A percentile compares a stretch with the other conserved stretches of the same genome.
phyloP scores from a whole-genome alignment of 2,113 vertebrate genomes.

The Cebus imitator region DNA sequence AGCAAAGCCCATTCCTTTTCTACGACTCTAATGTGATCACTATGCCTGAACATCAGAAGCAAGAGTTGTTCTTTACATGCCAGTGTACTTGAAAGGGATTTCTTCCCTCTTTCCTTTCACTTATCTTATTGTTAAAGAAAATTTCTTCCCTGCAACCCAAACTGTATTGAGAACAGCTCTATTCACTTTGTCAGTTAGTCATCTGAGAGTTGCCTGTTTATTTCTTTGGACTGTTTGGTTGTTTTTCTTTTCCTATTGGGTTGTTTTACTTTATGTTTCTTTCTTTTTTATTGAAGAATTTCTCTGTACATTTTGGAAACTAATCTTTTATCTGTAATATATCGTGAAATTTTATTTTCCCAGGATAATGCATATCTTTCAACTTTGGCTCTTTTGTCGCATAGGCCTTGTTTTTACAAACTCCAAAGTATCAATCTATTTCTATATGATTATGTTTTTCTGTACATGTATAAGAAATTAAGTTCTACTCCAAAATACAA shows the following conservation, averaged over 20 bases:
- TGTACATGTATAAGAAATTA: neutral
- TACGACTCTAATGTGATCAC: no score
- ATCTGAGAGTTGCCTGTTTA: neutral
- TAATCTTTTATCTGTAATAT: neutral
- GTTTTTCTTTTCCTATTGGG: neutral
- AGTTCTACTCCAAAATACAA: neutral
- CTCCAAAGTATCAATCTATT: neutral
- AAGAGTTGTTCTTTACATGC: no score
- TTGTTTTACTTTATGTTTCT: neutral
- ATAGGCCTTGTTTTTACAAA: constrained; percentile 12
- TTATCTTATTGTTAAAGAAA: no score
- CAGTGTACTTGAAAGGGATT: no score
- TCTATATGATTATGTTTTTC: neutral
- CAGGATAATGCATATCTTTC: neutral
- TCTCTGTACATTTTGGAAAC: neutral
- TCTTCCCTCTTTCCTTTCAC: no score
- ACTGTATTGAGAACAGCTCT: neutral
- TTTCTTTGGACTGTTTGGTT: neutral
- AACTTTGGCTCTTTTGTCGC: neutral
- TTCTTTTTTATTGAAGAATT: neutral
- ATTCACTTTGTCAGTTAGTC: neutral
- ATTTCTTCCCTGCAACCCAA: neutral
- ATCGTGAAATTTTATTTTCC: neutral
- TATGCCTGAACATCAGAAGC: no score
- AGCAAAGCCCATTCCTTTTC: no score